Conservation (phyloP, 2,888 invertebrate genomes). For the Sinodicranocentrus sp. region DNA sequence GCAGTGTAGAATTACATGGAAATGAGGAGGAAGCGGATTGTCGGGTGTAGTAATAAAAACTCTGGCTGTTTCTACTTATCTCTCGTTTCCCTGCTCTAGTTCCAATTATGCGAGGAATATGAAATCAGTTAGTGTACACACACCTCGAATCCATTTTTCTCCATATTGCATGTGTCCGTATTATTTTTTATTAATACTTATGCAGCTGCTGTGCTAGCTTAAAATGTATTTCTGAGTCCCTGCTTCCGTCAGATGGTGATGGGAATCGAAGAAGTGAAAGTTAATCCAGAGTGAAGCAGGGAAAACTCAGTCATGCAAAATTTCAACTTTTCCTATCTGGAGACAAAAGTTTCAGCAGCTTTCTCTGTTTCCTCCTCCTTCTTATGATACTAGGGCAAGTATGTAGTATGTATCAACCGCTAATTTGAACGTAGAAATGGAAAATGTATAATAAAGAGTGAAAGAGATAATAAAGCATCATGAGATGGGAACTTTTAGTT, state of each 20-base stretch:
- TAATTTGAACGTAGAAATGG: too few relatives aligned
- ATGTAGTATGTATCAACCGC: too few relatives aligned
- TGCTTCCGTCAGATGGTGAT: too few relatives aligned
- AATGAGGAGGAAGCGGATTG: too few relatives aligned
- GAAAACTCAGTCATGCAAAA: conserved; percentile 26
- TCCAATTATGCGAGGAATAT: background rate
- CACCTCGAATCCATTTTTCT: background rate
- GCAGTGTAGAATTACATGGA: too few relatives aligned
- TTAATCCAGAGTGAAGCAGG: conserved; percentile 27
- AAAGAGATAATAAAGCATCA: too few relatives aligned
- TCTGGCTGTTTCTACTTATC: background rate
- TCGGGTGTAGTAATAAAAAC: background rate
- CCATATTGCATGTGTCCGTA: background rate
- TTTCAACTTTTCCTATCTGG: conserved; percentile 30
- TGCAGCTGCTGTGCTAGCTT: background rate
- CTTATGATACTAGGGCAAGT: too few relatives aligned
- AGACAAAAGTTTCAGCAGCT: conserved; percentile 35
- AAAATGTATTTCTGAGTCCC: too few relatives aligned
- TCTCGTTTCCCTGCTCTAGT: background rate
- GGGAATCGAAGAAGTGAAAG: conserved; percentile 25
- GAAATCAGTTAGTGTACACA: background rate
- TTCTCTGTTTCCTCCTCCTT: background rate
- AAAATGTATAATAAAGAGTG: too few relatives aligned
- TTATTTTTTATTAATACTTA: conserved; percentile 2
- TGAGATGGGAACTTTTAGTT: too few relatives aligned